phyloP scores from a whole-genome alignment of 2,797 vertebrate genomes.

The Xenopus petersii region DNA sequence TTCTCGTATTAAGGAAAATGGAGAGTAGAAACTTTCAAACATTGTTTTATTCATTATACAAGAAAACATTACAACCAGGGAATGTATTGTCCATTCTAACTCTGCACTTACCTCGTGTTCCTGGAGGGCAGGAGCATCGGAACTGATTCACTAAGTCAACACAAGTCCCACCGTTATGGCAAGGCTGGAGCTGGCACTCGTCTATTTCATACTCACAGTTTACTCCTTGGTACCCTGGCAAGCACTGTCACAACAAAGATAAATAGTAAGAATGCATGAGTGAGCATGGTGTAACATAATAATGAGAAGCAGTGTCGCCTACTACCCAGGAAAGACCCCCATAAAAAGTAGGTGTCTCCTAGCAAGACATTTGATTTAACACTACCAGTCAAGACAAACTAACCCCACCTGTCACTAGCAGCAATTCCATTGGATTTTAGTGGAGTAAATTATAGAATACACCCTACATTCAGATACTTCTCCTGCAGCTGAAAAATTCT shows the following conservation, averaged over 20 bases:
- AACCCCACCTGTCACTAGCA: no score
- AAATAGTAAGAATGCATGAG: neutral
- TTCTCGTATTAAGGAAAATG: no score
- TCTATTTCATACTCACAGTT: slow-evolving; percentile 51
- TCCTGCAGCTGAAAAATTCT: no score
- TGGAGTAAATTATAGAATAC: no score
- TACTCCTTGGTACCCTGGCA: slow-evolving; percentile 53
- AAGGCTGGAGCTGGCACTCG: slow-evolving; percentile 56
- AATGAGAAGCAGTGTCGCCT: neutral
- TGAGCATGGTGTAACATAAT: neutral
- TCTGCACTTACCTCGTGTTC: slow-evolving; percentile 10
- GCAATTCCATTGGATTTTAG: no score
- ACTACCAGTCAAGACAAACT: no score
- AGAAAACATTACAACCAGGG: no score
- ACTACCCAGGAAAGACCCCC: neutral
- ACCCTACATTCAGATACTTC: no score
- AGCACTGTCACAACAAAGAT: slow-evolving; percentile 44
- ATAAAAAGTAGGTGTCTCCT: no score
- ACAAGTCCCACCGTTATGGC: slow-evolving; percentile 52
- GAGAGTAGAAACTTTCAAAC: no score
- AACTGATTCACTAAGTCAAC: slow-evolving; percentile 9
- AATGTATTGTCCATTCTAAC: neutral
- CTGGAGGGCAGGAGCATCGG: slow-evolving; percentile 10
- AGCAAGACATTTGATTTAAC: no score
- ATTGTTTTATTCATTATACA: no score